Evolutionary conservation across 2,888 invertebrate species (phyloP), one percentile per base, ranked within the genome.

Genomic region (Cordilura impudica): DNA sequence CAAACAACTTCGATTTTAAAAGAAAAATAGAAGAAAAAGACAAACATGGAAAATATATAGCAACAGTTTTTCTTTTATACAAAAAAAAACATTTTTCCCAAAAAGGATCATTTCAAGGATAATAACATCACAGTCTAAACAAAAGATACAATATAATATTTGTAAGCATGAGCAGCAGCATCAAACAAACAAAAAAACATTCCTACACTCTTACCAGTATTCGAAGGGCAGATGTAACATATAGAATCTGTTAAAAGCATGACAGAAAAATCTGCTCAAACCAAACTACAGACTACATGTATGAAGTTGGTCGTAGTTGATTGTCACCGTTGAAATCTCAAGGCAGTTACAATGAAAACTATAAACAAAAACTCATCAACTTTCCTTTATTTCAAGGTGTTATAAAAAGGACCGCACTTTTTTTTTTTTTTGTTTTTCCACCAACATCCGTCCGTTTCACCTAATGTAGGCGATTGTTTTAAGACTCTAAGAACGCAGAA

Each of bases 101-200:
- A 63, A 19, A 69, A 71, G 35, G 71, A 79, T 72, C 66, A 58
- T 79, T 79, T 79, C 71, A 79, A 75, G 79, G 79, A 79, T 79
- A 56, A 56, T 45, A 56, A n/a, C n/a, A n/a, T n/a, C n/a, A n/a
- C 31, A 56, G 4, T 18, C 10, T 23, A 66, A 61, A 74, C 75
- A 75, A 67, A 56, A 61, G 61, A 73, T 21, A 66, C 21, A 23
- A 56, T 39, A 47, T 43, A 66, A n/a, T n/a, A n/a, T n/a, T 69
- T 63, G 12, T 31, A 2, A 63, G 58, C 31, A 23, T 35, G 56
- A 61, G 78, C 31, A 18, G 19, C 43, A 49, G 29, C 12, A 45
- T 39, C 35, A 67, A 39, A 61, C 21, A 26, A 12, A 39, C 12
- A 39, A 39, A 39, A n/a, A n/a, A n/a, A 12, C 35, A 39, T 39